phyloP scores from a whole-genome alignment of 2,888 invertebrate species.

The Meta bourneti region DNA sequence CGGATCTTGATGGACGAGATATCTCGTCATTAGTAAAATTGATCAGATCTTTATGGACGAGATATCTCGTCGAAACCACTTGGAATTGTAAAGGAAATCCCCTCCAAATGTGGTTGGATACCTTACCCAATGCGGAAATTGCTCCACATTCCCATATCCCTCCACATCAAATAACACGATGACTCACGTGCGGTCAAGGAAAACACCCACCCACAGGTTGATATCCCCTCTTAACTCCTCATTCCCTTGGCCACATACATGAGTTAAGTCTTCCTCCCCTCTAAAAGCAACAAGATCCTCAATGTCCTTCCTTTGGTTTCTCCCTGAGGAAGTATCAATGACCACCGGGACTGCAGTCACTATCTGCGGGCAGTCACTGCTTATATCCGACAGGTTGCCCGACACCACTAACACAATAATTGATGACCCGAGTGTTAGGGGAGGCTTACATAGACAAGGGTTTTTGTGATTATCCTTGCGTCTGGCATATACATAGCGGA shows the following conservation, averaged over 20 bases:
- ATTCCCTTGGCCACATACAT: background rate
- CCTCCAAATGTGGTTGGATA: no score
- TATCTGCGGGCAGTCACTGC: background rate
- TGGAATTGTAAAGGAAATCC: no score
- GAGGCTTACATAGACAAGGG: background rate
- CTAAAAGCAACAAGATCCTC: background rate
- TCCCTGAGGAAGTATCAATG: background rate
- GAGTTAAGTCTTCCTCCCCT: background rate
- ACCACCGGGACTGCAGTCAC: conserved; percentile 1
- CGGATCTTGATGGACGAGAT: no score
- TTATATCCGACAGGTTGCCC: conserved; percentile 24
- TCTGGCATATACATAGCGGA: background rate
- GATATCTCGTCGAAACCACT: no score
- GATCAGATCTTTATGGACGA: no score
- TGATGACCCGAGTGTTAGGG: conserved; percentile 5
- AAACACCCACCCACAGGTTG: background rate
- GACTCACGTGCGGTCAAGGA: background rate
- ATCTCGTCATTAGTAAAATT: no score
- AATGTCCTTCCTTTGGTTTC: no score
- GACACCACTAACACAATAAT: conserved; percentile 20
- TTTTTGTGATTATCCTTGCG: background rate
- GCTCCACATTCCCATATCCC: background rate
- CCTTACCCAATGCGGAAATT: no score
- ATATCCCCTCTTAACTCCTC: background rate
- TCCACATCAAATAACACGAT: background rate